phyloP scores from a whole-genome alignment of 37 sponge, comb jelly and placozoan species.

The Eunapius fragilis region DNA sequence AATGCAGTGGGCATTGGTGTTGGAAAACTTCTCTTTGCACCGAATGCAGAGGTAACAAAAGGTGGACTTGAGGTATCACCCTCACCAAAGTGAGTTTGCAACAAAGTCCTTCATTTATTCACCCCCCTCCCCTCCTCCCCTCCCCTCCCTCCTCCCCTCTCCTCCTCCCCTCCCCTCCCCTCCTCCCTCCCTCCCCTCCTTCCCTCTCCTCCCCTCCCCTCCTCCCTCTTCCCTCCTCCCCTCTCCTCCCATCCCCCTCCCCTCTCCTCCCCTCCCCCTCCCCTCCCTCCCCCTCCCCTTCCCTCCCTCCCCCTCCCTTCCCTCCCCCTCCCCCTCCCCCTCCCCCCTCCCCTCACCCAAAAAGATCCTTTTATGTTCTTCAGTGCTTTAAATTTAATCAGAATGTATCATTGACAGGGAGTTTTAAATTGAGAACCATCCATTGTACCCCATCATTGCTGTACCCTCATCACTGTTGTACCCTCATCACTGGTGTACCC shows the following conservation, averaged over 20 bases:
- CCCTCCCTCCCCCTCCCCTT: no score
- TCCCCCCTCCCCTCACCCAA: no score
- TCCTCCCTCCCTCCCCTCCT: neutral
- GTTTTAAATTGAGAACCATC: no score
- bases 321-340: no score
- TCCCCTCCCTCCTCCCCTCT: neutral
- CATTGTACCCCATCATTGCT: no score
- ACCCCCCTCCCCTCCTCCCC: neutral
- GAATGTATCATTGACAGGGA: no score
- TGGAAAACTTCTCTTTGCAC: conserved; percentile 53
- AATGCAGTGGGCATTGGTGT: conserved; percentile 15
- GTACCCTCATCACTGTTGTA: no score
- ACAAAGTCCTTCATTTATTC: neutral
- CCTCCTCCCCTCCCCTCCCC: neutral
- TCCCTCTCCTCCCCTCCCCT: neutral
- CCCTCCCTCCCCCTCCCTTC: no score
- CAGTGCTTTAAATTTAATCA: no score
- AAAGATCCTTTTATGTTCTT: no score
- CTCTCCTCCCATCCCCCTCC: neutral
- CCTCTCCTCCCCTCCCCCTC: neutral
- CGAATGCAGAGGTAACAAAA: conserved; percentile 36
- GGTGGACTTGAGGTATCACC: neutral
- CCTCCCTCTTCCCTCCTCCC: neutral
- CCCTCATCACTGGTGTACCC: no score
- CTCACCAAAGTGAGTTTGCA: conserved; percentile 40